Evolutionary conservation across 2,113 vertebrate species (phyloP).

Genomic region (Callospermophilus lateralis): DNA sequence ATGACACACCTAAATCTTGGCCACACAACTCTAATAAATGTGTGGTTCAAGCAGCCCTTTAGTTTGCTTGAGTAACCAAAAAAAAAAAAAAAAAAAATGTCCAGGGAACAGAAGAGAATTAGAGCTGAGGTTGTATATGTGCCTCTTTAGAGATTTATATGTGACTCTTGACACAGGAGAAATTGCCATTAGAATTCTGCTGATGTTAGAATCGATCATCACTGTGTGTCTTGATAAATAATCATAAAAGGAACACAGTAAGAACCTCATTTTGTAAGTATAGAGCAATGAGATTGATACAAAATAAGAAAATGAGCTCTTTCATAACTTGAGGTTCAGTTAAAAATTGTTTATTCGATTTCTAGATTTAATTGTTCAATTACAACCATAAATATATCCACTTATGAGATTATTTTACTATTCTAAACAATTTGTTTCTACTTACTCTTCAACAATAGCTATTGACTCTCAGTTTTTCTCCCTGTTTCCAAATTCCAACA

Average conservation of each 20-base stretch:
- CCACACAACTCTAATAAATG: background rate
- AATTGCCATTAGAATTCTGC: slow-evolving; percentile 42
- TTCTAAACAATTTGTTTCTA: slow-evolving; percentile 36
- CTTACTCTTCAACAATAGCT: slow-evolving; percentile 6
- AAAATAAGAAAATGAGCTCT: slow-evolving; percentile 35
- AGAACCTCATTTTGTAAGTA: background rate
- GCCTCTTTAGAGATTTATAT: background rate
- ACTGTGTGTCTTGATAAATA: slow-evolving; percentile 26
- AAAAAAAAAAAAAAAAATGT: background rate
- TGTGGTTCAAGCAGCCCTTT: background rate
- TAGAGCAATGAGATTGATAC: background rate
- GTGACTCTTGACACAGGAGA: background rate
- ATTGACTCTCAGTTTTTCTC: background rate
- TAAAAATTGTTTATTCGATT: slow-evolving; percentile 48
- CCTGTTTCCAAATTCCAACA: slow-evolving; percentile 32
- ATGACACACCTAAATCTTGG: slow-evolving; percentile 36
- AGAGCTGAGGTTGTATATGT: background rate
- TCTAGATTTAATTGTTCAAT: slow-evolving; percentile 49
- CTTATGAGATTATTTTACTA: slow-evolving; percentile 24
- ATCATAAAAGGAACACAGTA: background rate
- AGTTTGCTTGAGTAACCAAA: background rate
- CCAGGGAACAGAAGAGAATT: background rate
- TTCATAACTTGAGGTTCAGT: slow-evolving; percentile 44
- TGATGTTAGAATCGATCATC: background rate
- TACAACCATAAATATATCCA: background rate